Evolutionary conservation across 2,888 invertebrate genomes (phyloP), one percentile per base, ranked within the genome.

Genomic region (Drosophila diplacantha): DNA sequence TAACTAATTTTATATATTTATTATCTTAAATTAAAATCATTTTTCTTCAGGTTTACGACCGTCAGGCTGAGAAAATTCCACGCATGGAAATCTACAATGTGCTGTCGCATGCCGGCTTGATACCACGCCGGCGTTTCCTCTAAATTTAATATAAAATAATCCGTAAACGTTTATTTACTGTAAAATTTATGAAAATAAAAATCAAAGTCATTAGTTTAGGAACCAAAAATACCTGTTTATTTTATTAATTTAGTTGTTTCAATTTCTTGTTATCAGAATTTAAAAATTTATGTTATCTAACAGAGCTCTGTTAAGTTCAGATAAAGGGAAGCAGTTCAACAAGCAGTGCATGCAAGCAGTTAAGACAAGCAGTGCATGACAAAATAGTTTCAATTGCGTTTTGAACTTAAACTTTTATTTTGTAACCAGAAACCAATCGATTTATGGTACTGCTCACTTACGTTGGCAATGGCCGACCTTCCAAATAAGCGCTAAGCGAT

Each of bases 41-140:
- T 26, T 5, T 14, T 32, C 58, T 39, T 0, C 75, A 91, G 92
- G 92, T 92, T 4, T 89, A 87, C 72, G 89, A 91, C 43, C 88
- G 92, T 29, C 91, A 92, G 71, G 90, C 92, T 3, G 91, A 92
- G 72, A 89, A 90, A 67, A 91, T 92, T 44, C 87, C 91, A n/a
- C 90, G 92, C 20, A 88, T 89, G 46, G 90, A 92, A 83, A 92
- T 93, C 69, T 92, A 92, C 86, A 90, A 90, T 50, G 90, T 92
- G 37, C 87, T 93, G 46, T 91, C 91, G 1, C 92, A 93, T 84
- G 92, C 92, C 0, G 92, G 92, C 3, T 87, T 93, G 24, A 88
- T 92, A 44, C 88, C 89, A 26, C 85, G 90, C 37, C 79, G 79
- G 35, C 74, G 60, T 56, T 73, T 62, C 34, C 71, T 83, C 14